A percentile compares a stretch with the other conserved stretches of the same genome.
phyloP scores from a whole-genome alignment of 35 echinoderm and acorn worm species.

The Amphiura filiformis region DNA sequence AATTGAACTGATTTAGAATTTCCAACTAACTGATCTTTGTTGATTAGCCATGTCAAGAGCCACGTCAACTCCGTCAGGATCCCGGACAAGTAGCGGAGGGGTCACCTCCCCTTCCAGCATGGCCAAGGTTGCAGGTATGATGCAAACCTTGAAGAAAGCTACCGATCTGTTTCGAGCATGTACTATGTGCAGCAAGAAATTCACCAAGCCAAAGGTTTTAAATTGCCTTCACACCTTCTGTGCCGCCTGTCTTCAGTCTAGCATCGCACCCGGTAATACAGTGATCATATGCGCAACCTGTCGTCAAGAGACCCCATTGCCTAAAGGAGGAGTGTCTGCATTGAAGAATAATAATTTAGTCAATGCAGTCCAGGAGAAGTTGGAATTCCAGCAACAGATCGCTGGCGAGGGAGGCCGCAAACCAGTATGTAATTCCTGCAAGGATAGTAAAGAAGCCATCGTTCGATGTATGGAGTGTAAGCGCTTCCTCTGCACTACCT shows the following conservation, averaged over 20 bases:
- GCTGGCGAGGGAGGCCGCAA: neutral
- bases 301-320: neutral
- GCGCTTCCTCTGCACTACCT: neutral
- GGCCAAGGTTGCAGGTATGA: neutral
- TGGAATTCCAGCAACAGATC: neutral
- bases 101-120: neutral
- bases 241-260: neutral
- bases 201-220: constrained; percentile 27
- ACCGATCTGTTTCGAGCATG: neutral
- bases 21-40: too few relatives aligned
- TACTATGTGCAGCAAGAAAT: constrained; percentile 29
- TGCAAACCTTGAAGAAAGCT: constrained; percentile 1
- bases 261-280: neutral
- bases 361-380: neutral
- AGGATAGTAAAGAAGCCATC: neutral
- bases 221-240: constrained; percentile 19
- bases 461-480: neutral
- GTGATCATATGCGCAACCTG: neutral
- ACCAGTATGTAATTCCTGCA: neutral
- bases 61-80: too few relatives aligned
- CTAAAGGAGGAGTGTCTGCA: neutral
- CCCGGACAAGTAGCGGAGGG: too few relatives aligned
- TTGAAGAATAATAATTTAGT: neutral
- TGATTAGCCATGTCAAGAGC: too few relatives aligned
- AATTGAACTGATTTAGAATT: too few relatives aligned